A percentile compares a stretch with the other conserved stretches of the same genome.
Evolutionary conservation across 2,888 invertebrate genomes (phyloP).

Genomic region (Heteropelma amictum): DNA sequence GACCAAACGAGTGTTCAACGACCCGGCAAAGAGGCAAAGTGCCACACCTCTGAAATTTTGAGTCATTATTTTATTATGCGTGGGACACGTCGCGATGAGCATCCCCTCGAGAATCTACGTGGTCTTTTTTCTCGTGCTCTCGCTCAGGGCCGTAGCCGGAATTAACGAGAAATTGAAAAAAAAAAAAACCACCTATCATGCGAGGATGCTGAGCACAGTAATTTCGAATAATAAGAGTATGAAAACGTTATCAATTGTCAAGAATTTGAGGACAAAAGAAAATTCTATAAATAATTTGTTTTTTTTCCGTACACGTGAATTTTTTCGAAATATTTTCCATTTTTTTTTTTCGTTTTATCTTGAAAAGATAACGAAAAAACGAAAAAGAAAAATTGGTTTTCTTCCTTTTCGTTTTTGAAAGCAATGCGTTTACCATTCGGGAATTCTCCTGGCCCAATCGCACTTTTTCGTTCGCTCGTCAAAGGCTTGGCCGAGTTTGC

Average conservation of each 20-base stretch:
- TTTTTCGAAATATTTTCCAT: too few relatives aligned
- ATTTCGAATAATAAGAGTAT: too few relatives aligned
- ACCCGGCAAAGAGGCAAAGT: constrained; percentile 22
- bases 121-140: constrained; percentile 10
- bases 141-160: constrained; percentile 33
- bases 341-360: background rate
- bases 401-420: background rate
- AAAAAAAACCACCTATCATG: background rate
- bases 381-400: too few relatives aligned
- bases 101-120: constrained; percentile 21
- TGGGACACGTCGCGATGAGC: constrained; percentile 41
- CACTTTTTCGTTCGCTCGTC: constrained; percentile 89
- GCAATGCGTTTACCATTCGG: constrained; percentile 86
- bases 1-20: constrained; percentile 41
- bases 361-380: background rate
- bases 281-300: background rate
- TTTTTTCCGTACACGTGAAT: too few relatives aligned
- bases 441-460: constrained; percentile 92
- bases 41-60: constrained; percentile 23
- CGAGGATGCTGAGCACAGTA: too few relatives aligned
- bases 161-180: background rate
- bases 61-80: constrained; percentile 48
- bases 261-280: background rate
- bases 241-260: too few relatives aligned
- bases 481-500: constrained; percentile 93